Evolutionary conservation across 1,140 invertebrate genomes (phyloP).

Genomic region (Drosophila bipectinata): DNA sequence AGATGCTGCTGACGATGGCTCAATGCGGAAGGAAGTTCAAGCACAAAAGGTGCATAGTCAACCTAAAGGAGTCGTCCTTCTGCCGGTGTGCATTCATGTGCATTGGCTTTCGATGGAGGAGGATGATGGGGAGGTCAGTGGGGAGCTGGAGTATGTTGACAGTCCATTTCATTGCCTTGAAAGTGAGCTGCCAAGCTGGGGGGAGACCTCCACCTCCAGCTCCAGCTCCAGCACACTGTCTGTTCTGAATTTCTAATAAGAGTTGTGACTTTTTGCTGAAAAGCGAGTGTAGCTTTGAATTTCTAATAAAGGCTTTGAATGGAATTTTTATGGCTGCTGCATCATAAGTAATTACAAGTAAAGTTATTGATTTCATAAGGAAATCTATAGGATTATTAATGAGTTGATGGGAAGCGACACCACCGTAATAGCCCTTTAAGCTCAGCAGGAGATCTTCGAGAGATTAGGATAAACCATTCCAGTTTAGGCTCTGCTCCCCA

Average conservation of each 20-base stretch:
- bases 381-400: too few relatives aligned
- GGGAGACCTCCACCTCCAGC: not conserved
- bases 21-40: slow-evolving; percentile 60
- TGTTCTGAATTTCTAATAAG: slow-evolving; percentile 26
- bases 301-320: not conserved
- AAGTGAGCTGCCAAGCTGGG: slow-evolving; percentile 17
- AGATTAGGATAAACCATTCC: slow-evolving; percentile 9
- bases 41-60: slow-evolving; percentile 61
- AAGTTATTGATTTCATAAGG: not conserved
- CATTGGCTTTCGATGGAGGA: slow-evolving; percentile 38
- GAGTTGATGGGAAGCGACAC: not conserved
- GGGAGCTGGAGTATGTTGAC: slow-evolving; percentile 7
- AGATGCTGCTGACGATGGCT: slow-evolving; percentile 33
- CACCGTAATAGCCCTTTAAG: not conserved
- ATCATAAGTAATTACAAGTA: not conserved
- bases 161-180: slow-evolving; percentile 33
- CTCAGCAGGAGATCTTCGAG: not conserved
- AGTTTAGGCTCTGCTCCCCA: not conserved
- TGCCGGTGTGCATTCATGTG: slow-evolving; percentile 60
- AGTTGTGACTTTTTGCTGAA: not conserved
- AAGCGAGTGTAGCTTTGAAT: slow-evolving; percentile 3
- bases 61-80: slow-evolving; percentile 26
- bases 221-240: not conserved
- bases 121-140: slow-evolving; percentile 2
- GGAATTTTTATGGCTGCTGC: not conserved